These are phyloP conservation scores for Trachurus trachurus DNA, from an alignment of 2,797 vertebrate species.

Conservation along the genomic window DNA sequence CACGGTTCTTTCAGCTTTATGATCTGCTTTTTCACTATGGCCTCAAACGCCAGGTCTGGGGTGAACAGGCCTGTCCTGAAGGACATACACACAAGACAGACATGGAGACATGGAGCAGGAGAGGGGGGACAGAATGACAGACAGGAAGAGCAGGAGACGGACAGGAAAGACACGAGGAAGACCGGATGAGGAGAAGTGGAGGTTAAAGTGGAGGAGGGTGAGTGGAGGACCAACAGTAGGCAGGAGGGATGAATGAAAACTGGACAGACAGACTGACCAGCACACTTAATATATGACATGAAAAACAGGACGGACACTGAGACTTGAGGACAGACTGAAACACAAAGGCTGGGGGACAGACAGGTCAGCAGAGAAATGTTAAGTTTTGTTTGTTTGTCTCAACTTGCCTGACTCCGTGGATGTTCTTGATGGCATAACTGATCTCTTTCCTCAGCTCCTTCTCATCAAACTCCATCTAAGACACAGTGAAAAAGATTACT, in stretches of 20 bases:
- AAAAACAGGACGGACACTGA: conserved; percentile 17
- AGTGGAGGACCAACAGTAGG: conserved; percentile 17
- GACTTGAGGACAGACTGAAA: conserved; percentile 17
- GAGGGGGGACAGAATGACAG: conserved; percentile 17
- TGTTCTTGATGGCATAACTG: conserved; percentile 98
- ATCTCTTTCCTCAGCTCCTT: conserved; percentile 96
- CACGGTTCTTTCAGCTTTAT: conserved; percentile 99
- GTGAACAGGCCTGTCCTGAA: conserved; percentile 97
- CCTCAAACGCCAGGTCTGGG: conserved; percentile 97
- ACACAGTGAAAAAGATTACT: conserved; percentile 17
- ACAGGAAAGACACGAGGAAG: conserved; percentile 16
- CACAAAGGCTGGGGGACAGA: conserved; percentile 28
- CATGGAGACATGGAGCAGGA: conserved; percentile 61
- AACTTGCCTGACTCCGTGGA: conserved; percentile 96
- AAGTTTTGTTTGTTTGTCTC: conserved; percentile 8
- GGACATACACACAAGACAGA: conserved; percentile 75
- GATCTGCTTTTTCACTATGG: conserved; percentile 99
- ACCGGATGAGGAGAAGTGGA: background rate
- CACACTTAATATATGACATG: conserved; percentile 20
- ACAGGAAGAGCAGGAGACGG: conserved; percentile 8
- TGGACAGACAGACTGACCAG: conserved; percentile 3
- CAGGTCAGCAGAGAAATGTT: conserved; percentile 28
- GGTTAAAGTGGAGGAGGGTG: conserved; percentile 12
- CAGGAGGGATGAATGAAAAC: conserved; percentile 7
- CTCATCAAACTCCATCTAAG: conserved; percentile 98